These are phyloP conservation scores for Acleris sparsana DNA, from an alignment of 2,888 invertebrate genomes.

Conservation along the genomic window DNA sequence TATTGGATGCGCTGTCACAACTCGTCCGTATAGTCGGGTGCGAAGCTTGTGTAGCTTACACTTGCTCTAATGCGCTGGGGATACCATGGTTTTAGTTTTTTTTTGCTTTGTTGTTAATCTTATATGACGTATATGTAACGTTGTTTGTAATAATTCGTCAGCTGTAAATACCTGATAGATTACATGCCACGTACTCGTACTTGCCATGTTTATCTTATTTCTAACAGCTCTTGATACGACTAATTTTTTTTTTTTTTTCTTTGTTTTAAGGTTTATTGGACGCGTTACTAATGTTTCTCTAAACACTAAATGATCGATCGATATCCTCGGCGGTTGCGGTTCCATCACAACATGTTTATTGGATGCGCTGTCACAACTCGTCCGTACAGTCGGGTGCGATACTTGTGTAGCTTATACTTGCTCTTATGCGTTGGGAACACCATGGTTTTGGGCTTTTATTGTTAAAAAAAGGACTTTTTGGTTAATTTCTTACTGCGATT, in stretches of 20 bases:
- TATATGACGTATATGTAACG: too few species aligned
- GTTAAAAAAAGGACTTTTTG: too few species aligned
- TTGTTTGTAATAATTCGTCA: too few species aligned
- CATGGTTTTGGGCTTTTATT: background rate
- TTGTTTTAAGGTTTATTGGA: too few species aligned
- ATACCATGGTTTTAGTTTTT: background rate
- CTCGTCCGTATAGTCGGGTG: slow-evolving; percentile 10
- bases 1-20: slow-evolving; percentile 34
- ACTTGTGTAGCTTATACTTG: slow-evolving; percentile 10
- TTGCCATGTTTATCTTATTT: too few species aligned
- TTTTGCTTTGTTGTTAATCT: too few species aligned
- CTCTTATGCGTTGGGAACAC: slow-evolving; percentile 19
- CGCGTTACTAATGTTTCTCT: too few species aligned
- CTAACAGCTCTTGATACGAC: too few species aligned
- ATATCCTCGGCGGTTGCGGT: background rate
- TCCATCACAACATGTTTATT: slow-evolving; percentile 33
- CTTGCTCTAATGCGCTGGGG: slow-evolving; percentile 20
- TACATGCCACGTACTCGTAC: too few species aligned
- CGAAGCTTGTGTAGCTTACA: slow-evolving; percentile 11
- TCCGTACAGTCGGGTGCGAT: slow-evolving; percentile 4
- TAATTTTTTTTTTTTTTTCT: too few species aligned
- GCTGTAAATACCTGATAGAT: too few species aligned
- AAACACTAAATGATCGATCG: background rate
- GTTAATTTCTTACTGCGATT: too few species aligned
- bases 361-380: slow-evolving; percentile 31